Evolutionary conservation across 2,797 vertebrate species (phyloP).

Genomic region (Poecilia wingei): DNA sequence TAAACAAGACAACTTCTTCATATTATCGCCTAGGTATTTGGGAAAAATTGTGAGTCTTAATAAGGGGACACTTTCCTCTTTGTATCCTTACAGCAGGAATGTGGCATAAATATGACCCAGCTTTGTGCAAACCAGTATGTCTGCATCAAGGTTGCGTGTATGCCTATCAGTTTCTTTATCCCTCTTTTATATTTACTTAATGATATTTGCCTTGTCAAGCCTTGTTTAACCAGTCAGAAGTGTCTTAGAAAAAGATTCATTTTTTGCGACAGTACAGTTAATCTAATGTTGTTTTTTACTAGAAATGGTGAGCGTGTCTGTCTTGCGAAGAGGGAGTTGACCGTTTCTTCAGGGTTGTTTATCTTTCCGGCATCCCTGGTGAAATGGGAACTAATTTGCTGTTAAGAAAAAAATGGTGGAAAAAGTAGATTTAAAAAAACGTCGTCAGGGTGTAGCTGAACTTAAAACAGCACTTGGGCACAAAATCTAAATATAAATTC

Average conservation of each 20-base stretch:
- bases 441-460: neutral
- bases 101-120: slow-evolving; percentile 3
- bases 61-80: neutral
- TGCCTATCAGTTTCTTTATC: neutral
- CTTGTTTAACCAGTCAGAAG: neutral
- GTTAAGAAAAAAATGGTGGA: neutral
- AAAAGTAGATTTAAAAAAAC: neutral
- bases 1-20: slow-evolving; percentile 7
- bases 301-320: slow-evolving; percentile 5
- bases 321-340: slow-evolving; percentile 30
- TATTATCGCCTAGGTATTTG: neutral
- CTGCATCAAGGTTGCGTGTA: slow-evolving; percentile 7
- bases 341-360: slow-evolving; percentile 49
- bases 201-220: slow-evolving; percentile 6
- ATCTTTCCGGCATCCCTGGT: slow-evolving; percentile 37
- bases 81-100: neutral
- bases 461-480: neutral
- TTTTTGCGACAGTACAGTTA: neutral
- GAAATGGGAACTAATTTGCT: slow-evolving; percentile 42
- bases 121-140: slow-evolving; percentile 13
- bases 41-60: no score
- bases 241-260: neutral
- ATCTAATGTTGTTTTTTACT: slow-evolving; percentile 1
- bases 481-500: neutral
- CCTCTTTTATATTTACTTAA: neutral